Evolutionary conservation across 2,797 vertebrate genomes (phyloP).

Genomic region (Notolepis coatsorum): DNA sequence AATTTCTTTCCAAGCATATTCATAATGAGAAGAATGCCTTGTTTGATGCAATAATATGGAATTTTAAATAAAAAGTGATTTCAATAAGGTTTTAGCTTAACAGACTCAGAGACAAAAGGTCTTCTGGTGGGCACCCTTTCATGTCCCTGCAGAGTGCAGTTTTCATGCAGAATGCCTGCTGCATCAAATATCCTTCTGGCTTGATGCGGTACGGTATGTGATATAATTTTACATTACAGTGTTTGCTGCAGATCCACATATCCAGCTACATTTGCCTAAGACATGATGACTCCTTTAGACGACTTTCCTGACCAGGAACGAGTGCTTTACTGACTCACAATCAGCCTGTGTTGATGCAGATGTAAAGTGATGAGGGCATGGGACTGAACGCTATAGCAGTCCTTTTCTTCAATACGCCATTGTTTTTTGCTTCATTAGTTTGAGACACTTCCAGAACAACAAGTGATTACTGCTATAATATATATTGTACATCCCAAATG

Average conservation of each 20-base stretch:
- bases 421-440: conserved; percentile 20
- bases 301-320: background rate
- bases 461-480: background rate
- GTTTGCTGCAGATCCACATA: no score
- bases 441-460: conserved; percentile 21
- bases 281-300: background rate
- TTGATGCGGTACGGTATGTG: no score
- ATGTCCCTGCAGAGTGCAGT: background rate
- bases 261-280: no score
- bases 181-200: background rate
- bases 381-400: background rate
- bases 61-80: conserved; percentile 12
- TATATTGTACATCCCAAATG: background rate
- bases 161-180: background rate
- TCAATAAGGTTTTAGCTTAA: conserved; percentile 20
- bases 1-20: conserved; percentile 76
- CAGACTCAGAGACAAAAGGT: conserved; percentile 7
- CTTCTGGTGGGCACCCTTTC: background rate
- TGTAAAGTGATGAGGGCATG: conserved; percentile 24
- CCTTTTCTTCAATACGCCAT: no score
- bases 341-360: conserved; percentile 11
- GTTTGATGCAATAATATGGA: conserved; percentile 30
- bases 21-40: conserved; percentile 63
- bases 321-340: background rate
- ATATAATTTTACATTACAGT: no score